phyloP scores from a whole-genome alignment of 2,797 vertebrate species.

The Myotis daubentonii region DNA sequence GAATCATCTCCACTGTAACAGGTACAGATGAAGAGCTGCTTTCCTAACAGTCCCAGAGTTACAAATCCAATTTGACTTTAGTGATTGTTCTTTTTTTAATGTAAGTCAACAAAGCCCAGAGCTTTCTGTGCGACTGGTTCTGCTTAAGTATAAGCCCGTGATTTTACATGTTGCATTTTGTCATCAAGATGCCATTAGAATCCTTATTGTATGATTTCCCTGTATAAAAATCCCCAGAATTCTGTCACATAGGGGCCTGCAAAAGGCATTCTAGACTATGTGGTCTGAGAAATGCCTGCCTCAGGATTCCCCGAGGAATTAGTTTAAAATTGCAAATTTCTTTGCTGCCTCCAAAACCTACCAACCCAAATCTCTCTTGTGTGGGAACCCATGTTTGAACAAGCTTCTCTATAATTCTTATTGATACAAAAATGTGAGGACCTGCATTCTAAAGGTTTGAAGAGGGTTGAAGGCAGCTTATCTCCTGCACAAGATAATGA shows the following conservation, averaged over 20 bases:
- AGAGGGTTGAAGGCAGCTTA: background rate
- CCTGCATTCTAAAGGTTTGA: background rate
- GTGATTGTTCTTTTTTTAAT: slow-evolving; percentile 25
- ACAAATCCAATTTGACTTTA: slow-evolving; percentile 50
- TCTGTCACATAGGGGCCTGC: background rate
- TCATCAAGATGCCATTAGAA: slow-evolving; percentile 6
- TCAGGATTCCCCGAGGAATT: background rate
- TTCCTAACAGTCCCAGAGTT: background rate
- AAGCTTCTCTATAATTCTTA: background rate
- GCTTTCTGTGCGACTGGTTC: background rate
- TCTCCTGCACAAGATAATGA: background rate
- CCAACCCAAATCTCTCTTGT: background rate
- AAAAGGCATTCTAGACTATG: background rate
- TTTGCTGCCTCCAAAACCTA: background rate
- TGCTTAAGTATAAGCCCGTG: background rate
- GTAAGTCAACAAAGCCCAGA: background rate
- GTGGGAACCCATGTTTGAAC: background rate
- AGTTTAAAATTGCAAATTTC: background rate
- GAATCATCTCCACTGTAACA: slow-evolving; percentile 33
- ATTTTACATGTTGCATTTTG: background rate
- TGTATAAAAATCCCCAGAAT: background rate
- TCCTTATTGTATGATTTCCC: background rate
- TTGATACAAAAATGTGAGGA: background rate
- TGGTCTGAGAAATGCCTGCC: background rate
- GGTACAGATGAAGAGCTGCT: background rate